A percentile compares a stretch with the other conserved stretches of the same genome.
These are phyloP conservation scores for Monopterus albus DNA, from an alignment of 2,113 vertebrate genomes.

Conservation along the genomic window DNA sequence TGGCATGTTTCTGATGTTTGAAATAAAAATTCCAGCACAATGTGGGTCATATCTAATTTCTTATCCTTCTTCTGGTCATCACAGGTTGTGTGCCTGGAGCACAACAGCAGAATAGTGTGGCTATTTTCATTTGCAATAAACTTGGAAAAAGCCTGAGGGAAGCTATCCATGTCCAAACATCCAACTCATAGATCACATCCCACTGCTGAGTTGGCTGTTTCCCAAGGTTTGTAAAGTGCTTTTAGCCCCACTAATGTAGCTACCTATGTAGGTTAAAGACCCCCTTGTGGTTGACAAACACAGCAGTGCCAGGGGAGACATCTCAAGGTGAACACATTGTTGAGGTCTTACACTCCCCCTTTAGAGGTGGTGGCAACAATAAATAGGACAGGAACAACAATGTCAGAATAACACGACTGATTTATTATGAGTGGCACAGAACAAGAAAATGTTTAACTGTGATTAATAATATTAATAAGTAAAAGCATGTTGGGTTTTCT, in stretches of 20 bases:
- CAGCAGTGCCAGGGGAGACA: conserved; percentile 65
- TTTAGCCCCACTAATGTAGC: conserved; percentile 78
- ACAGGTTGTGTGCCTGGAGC: conserved; percentile 27
- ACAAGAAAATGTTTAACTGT: conserved; percentile 7
- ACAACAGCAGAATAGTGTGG: conserved; percentile 41
- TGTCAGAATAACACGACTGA: conserved; percentile 50
- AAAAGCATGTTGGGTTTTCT: background rate
- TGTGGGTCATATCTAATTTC: background rate
- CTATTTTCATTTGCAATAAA: conserved; percentile 64
- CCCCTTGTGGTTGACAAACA: conserved; percentile 75
- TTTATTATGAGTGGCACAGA: conserved; percentile 13
- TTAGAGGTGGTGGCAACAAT: conserved; percentile 23
- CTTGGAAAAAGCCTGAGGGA: conserved; percentile 58
- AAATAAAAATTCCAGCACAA: background rate
- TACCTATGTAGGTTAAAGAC: conserved; percentile 84
- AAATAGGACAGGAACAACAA: conserved; percentile 57
- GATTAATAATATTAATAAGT: background rate
- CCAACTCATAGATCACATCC: conserved; percentile 56
- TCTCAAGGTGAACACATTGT: conserved; percentile 75
- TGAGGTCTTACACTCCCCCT: conserved; percentile 24
- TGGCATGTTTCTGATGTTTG: background rate
- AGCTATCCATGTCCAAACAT: conserved; percentile 55
- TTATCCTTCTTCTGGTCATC: conserved; percentile 36
- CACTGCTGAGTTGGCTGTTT: conserved; percentile 77
- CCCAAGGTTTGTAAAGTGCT: conserved; percentile 66